phyloP scores from a whole-genome alignment of 2,797 vertebrate genomes.

The Setipinna tenuifilis region DNA sequence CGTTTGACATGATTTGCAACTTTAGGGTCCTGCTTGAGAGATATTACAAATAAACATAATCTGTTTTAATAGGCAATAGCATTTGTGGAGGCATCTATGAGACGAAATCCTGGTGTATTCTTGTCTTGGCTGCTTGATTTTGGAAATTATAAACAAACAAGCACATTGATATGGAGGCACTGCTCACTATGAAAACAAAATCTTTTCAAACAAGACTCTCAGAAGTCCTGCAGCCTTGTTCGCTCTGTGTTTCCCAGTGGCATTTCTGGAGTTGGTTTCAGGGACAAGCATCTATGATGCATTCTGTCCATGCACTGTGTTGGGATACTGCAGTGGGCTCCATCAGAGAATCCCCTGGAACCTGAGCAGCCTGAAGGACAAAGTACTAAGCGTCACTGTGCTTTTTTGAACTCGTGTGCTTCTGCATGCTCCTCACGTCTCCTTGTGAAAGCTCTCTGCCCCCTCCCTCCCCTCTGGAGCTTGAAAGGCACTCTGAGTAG shows the following conservation, averaged over 20 bases:
- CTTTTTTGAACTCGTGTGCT: constrained; percentile 19
- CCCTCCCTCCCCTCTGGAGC: constrained; percentile 27
- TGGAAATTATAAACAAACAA: too few species aligned
- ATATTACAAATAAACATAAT: too few species aligned
- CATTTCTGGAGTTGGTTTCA: constrained; percentile 40
- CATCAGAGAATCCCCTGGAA: constrained; percentile 47
- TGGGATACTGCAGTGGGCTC: constrained; percentile 35
- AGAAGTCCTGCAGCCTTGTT: constrained; percentile 41
- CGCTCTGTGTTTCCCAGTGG: constrained; percentile 23
- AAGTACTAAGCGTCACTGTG: constrained; percentile 32
- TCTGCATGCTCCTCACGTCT: constrained; percentile 54
- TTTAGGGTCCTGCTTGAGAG: not conserved
- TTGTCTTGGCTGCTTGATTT: too few species aligned
- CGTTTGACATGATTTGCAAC: not conserved
- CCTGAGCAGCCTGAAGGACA: constrained; percentile 53
- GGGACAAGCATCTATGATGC: constrained; percentile 36
- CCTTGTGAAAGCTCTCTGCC: constrained; percentile 41
- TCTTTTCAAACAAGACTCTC: constrained; percentile 31
- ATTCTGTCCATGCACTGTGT: constrained; percentile 43
- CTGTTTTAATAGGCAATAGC: too few species aligned
- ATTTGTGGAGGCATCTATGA: too few species aligned
- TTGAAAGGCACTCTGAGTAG: constrained; percentile 53
- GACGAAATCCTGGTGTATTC: too few species aligned
- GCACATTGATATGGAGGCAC: too few species aligned
- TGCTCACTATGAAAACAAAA: not conserved